Evolutionary conservation across 2,888 invertebrate species (phyloP), one percentile per base, ranked within the genome.

Genomic region (Hybos culiciformis): DNA sequence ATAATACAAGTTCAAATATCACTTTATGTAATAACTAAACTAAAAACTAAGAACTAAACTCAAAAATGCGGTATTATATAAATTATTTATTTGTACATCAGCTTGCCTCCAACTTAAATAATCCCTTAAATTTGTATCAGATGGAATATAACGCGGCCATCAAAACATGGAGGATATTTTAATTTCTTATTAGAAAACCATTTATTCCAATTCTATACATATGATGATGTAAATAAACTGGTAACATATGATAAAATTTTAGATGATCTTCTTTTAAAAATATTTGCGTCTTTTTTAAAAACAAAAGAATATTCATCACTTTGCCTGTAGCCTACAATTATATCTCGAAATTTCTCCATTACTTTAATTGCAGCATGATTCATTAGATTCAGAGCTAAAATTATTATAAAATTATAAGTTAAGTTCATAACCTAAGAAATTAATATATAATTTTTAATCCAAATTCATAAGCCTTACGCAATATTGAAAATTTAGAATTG

Each of bases 291-390:
- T 69, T 84, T 84, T 44, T 80, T 77, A 49, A 92, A 80, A 12
- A 92, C 71, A 67, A 97, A 97, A 19, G 93, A 94, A 62, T 84
- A 97, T 63, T 97, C 96, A 64, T 97, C 97, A 66, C 94, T 96
- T 66, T 96, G 92, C 6, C 96, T 96, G 64, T 84, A 97, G 1
- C 82, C 80, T 46, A 96, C 59, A 18, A 83, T 68, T 44, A 94
- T 74, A 55, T 96, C 93, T 52, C 76, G 78, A 53, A 80, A 83
- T 56, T 91, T 85, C 51, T 78, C 73, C 78, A 96, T 79, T 0
- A 97, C 91, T 38, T 66, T 66, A 45, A 74, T 73, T 0, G 93
- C 96, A 6, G 91, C 82, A 51, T 76, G 75, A 53, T 83, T 88
- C 96, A 97, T 96, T 37, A 97, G 67, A 51, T 75, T 73, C 12